Evolutionary conservation across 2,113 vertebrate genomes (phyloP).

Genomic region (Pangasianodon hypophthalmus): DNA sequence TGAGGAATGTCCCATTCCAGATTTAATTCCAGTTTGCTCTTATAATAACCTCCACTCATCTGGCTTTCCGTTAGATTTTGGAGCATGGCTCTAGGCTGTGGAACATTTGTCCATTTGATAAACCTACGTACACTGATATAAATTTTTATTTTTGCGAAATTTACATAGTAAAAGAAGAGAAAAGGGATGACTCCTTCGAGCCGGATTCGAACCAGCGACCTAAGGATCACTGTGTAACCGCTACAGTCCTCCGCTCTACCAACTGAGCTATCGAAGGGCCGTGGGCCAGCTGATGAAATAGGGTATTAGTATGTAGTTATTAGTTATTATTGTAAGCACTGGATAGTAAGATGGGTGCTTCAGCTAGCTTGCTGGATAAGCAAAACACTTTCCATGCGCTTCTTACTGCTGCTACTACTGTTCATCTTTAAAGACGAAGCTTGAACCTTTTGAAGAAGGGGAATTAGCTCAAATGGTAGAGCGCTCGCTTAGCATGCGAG

Average conservation of each 20-base stretch:
- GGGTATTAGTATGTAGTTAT: too few relatives aligned
- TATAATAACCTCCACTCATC: neutral
- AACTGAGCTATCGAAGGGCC: conserved; percentile 64
- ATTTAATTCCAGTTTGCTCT: neutral
- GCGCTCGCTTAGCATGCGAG: conserved; percentile 72
- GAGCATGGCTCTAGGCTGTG: neutral
- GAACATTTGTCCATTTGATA: neutral
- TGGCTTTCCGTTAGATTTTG: neutral
- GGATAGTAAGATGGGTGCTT: too few relatives aligned
- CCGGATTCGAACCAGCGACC: conserved; percentile 91
- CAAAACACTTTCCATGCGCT: too few relatives aligned
- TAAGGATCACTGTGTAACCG: conserved; percentile 72
- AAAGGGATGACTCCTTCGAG: conserved; percentile 69
- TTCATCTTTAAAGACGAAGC: too few relatives aligned
- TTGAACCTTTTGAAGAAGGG: conserved; percentile 48
- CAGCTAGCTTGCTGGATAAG: too few relatives aligned
- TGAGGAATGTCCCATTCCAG: neutral
- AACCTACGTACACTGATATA: neutral
- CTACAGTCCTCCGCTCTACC: conserved; percentile 69
- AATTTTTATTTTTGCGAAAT: neutral
- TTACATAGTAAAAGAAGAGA: too few relatives aligned
- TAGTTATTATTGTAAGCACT: too few relatives aligned
- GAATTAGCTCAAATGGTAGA: conserved; percentile 76
- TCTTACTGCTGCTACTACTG: too few relatives aligned
- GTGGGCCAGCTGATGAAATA: too few relatives aligned